phyloP scores from a whole-genome alignment of 2,797 vertebrate species.

The Ateles fusciceps region DNA sequence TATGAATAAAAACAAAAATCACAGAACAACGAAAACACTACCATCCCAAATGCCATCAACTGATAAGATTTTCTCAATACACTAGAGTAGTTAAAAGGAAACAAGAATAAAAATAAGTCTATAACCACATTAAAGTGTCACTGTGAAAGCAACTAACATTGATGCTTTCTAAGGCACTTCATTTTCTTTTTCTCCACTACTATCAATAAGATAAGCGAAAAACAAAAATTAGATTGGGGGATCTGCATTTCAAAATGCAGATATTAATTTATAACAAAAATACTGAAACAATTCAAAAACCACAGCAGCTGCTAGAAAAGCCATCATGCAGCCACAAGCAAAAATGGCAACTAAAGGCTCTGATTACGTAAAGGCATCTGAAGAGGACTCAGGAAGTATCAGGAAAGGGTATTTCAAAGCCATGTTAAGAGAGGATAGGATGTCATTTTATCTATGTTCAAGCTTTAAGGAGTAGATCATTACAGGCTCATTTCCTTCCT shows the following conservation, averaged over 20 bases:
- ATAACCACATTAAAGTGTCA: background rate
- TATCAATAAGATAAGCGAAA: background rate
- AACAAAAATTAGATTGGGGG: background rate
- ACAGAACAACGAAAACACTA: background rate
- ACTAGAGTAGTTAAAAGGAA: background rate
- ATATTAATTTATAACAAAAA: background rate
- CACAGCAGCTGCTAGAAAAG: constrained; percentile 2
- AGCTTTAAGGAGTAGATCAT: background rate
- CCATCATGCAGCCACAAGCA: background rate
- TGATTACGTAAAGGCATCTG: background rate
- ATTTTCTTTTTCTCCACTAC: background rate
- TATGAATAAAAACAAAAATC: background rate
- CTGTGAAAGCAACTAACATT: too few species aligned
- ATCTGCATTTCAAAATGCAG: background rate
- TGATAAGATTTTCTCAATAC: background rate
- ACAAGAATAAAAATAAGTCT: background rate
- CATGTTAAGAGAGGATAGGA: background rate
- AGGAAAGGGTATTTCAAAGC: background rate
- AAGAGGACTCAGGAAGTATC: background rate
- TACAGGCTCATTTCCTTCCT: background rate
- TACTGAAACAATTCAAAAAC: background rate
- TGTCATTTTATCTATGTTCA: background rate
- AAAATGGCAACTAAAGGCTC: background rate
- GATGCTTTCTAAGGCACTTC: background rate
- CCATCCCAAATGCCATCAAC: background rate